Evolutionary conservation across 1,140 invertebrate genomes (phyloP), one percentile per base, ranked within the genome.

Genomic region (Tenebrio molitor): DNA sequence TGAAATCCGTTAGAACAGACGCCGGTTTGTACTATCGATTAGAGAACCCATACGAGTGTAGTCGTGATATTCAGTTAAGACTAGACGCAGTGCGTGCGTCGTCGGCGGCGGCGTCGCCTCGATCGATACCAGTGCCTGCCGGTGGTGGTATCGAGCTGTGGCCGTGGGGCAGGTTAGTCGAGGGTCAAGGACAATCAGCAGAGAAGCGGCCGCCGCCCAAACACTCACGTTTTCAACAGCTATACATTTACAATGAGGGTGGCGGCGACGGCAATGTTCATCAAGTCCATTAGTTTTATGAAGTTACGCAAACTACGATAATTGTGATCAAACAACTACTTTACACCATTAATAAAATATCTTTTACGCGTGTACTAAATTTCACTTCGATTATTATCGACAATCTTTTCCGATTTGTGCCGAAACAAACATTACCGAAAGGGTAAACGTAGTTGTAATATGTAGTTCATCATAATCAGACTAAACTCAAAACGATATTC

Each of bases 101-200:
- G 63, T 39, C 63, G 64, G 8, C 46, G 46, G 29, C 33, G 67
- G 46, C 21, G 46, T 50, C 67, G 2, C 29, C n/a, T 17, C 50
- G 25, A 36, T 46, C 44, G 42, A 44, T 53, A 23, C 14, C 16
- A 14, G 33, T 36, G 44, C 25, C 65, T 68, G 74, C 62, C 58
- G 53, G 65, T 63, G 50, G 66, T 23, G 62, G 39, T 74, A 76
- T 76, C 72, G 75, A 76, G 50, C 72, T 66, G 64, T 66, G 73
- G 73, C 73, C 76, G 74, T 77, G 76, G 66, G 76, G 75, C 75
- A 77, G 75, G 75, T 77, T 77, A 77, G 74, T 75, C 74, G 71
- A 77, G 76, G 76, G 76, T 77, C 76, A 77, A 77, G 76, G 74
- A 69, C 76, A 74, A 15, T 33, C 42, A 12, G 50, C 50, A 58